Percentiles rank a stretch among this genome's conserved stretches.
phyloP scores from a whole-genome alignment of 2,888 invertebrate genomes.

The Philhelius pedissequus region DNA sequence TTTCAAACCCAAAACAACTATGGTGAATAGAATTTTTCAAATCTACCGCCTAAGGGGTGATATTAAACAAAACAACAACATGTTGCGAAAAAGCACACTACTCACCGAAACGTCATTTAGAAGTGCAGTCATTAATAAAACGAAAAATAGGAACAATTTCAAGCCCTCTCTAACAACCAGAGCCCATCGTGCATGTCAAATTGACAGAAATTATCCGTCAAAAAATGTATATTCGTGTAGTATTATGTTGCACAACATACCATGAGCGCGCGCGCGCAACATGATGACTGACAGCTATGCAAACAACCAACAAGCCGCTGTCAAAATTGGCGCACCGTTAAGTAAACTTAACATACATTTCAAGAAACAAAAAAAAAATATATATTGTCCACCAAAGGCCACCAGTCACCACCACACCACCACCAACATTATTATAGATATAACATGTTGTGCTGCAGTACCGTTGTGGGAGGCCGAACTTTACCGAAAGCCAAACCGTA shows the following conservation, averaged over 20 bases:
- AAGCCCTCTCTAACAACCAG: slow-evolving; percentile 18
- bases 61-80: background rate
- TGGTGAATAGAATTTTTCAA: slow-evolving; percentile 23
- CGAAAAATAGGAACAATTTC: slow-evolving; percentile 21
- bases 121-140: slow-evolving; percentile 57
- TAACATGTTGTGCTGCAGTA: background rate
- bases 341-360: slow-evolving; percentile 37
- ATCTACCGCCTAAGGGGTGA: slow-evolving; percentile 8
- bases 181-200: slow-evolving; percentile 64
- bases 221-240: slow-evolving; percentile 8
- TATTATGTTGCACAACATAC: slow-evolving; percentile 46
- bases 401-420: too few relatives aligned
- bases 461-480: slow-evolving; percentile 57
- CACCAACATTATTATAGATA: too few relatives aligned
- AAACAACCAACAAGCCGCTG: slow-evolving; percentile 60
- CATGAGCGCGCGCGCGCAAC: slow-evolving; percentile 8
- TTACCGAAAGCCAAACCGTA: slow-evolving; percentile 22
- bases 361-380: background rate
- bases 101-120: slow-evolving; percentile 30
- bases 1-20: slow-evolving; percentile 33
- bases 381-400: slow-evolving; percentile 57
- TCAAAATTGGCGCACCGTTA: slow-evolving; percentile 55
- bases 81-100: slow-evolving; percentile 56
- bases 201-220: slow-evolving; percentile 62
- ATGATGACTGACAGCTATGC: slow-evolving; percentile 66